Evolutionary conservation across 2,888 invertebrate genomes (phyloP), one percentile per base, ranked within the genome.

Genomic region (Drosophila helvetica): DNA sequence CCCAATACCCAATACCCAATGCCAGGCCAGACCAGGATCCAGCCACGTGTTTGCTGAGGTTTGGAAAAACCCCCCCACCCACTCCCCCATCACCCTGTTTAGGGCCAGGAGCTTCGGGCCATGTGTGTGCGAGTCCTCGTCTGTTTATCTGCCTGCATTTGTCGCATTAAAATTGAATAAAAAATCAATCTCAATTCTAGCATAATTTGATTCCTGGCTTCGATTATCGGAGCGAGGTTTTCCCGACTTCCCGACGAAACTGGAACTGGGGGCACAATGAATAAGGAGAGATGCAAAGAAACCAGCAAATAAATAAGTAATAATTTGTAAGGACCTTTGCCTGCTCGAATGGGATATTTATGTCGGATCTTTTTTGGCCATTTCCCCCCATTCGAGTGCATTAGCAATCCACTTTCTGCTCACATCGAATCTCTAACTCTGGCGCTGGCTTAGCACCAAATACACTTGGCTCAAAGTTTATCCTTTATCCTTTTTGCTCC

Each of bases 91-190:
- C 4, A 19, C 61, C 68, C 42, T 51, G 59, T 68, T 76, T 67
- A 66, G 82, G 63, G 63, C 73, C 85, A 74, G 53, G 53, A 67
- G 61, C 78, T 72, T 53, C 71, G 60, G 57, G 69, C 63, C 64
- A 62, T 58, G 59, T 78, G 63, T 73, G 58, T 66, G 48, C 52
- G 47, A 38, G 38, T 61, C 59, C 54, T 51, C 61, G 86, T 81
- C 78, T 88, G 85, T 88, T 89, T 88, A 88, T 84, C 81, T 86
- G 84, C 88, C 84, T 88, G 78, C 88, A 85, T 89, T 89, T 89
- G 88, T 89, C 86, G 89, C 86, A 90, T 91, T 90, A 90, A 90
- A 90, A 90, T 90, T 90, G 91, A 90, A 90, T 91, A 90, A 91
- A 90, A 90, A 90, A 90, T 91, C 90, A 90, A 90, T 90, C 91